phyloP scores from a whole-genome alignment of 53 echinoderm and acorn worm species.

The Zoroaster sp. region DNA sequence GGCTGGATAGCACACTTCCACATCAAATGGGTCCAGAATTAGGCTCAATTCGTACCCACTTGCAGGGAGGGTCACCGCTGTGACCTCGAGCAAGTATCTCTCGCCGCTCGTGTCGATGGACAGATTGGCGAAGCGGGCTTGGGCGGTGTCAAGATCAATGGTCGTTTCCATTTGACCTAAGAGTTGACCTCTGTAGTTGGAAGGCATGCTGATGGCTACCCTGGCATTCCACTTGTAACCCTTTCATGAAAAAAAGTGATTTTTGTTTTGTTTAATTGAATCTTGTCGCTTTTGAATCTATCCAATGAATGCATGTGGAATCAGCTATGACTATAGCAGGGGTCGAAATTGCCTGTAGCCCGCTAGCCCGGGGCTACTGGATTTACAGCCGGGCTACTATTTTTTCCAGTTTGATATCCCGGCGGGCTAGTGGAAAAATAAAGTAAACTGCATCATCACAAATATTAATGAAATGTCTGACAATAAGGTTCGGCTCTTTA shows the following conservation, averaged over 20 bases:
- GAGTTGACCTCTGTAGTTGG: constrained; percentile 72
- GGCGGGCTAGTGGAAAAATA: too few species aligned
- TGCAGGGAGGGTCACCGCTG: constrained; percentile 57
- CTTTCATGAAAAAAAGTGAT: constrained; percentile 12
- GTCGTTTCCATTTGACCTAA: constrained; percentile 41
- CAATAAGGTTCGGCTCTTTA: too few species aligned
- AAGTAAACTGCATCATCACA: too few species aligned
- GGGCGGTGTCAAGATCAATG: constrained; percentile 69
- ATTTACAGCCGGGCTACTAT: too few species aligned
- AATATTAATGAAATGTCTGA: too few species aligned
- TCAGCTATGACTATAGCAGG: too few species aligned
- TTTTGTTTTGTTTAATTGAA: too few species aligned
- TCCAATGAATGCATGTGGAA: too few species aligned
- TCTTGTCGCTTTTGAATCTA: too few species aligned
- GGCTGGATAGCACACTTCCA: constrained; percentile 11
- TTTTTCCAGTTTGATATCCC: too few species aligned
- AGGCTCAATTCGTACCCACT: constrained; percentile 58
- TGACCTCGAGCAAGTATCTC: constrained; percentile 56
- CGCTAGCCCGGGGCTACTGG: too few species aligned
- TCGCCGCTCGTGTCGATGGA: constrained; percentile 66
- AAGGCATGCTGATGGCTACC: constrained; percentile 52
- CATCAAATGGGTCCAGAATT: constrained; percentile 63
- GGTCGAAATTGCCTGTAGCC: too few species aligned
- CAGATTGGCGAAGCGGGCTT: constrained; percentile 61
- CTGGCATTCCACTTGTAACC: constrained; percentile 71